Base-by-base conservation (phyloP, 2,797 vertebrate species). In the Chrosomus eos region DNA sequence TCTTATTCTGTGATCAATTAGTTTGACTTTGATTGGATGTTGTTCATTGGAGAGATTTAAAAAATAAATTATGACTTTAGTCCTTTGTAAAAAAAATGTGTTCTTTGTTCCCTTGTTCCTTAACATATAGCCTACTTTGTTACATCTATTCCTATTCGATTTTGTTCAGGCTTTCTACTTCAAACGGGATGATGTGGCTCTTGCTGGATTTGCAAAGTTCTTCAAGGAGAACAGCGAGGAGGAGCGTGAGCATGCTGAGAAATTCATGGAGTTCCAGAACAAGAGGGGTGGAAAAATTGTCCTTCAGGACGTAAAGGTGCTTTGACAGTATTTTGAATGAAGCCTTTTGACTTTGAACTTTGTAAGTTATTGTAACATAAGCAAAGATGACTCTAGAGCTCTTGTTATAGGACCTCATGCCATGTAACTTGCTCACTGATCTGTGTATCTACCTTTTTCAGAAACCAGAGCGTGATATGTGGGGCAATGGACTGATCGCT, bases 381-480 rank as follows among this genome's bases (percentile, higher is more conserved):
- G 53, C 21, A 55, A 55, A 55, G 21, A 21, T 58, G 8, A 58
- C 8, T n/a, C 21, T 55, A 55, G 21, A 53, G 21, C 51, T 53
- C 33, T 33, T 8, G 7, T 55, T 55, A 8, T 55, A 3, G 19
- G 53, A 21, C 18, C 11, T 45, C 13, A 45, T 45, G 10, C 43
- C 43, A 43, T 43, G 10, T 43, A 43, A 43, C 40, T 45, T 45
- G 11, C 43, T 45, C 43, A 45, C 43, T 45, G 11, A 45, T 45
- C 11, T 45, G 43, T 45, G 11, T 45, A 13, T 45, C 2, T 45
- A 13, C 2, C 43, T 45, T 13, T 13, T 38, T 8, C 78, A 98
- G 97, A 98, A 99, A 91, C 97, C 97, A 23, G 98, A 99, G 64
- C 93, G 95, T 11, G 97, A 98, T 82, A 97, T 97, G 87, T 99